Base-by-base conservation (phyloP, 2,888 invertebrate species). In the Patella depressa region DNA sequence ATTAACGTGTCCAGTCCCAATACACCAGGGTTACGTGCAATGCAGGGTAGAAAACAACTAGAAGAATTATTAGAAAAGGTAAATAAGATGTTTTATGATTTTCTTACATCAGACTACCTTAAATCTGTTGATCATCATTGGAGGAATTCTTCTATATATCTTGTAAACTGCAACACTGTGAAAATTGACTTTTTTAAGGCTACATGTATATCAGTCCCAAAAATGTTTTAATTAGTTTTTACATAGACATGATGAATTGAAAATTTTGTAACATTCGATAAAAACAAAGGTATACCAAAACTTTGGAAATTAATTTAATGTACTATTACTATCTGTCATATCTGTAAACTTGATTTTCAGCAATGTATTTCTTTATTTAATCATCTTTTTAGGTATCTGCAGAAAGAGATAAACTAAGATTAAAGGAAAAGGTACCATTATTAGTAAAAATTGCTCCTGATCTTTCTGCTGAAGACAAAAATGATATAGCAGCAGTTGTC, bases 1-100 rank as follows among this genome's bases (percentile, higher is more conserved):
- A 95, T 99, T 79, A 99, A 99, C 92, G 93, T 99, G 5, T 98
- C 98, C 89, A 97, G 98, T 91, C 99, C 99, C 0, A 99, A 99
- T 89, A 99, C 99, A 0, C 96, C 97, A 2, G 98, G 98, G 0
- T 92, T 99, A 74, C 93, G 98, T 78, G 93, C 94, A 78, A 92
- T 98, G 89, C 99, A 99, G 91, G 93, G 93, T 53, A 96, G 95
- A 91, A 93, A 95, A 72, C 94, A 95, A 83, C 91, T 99, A 4
- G 93, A 94, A 85, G 92, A 94, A 79, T 92, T 99, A 14, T 90
- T 98, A 11, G 85, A 85, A 55, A 86, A 89, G 83, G 91, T 91
- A 78, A 59, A 71, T 57, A 53, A 45, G 7, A 45, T 45, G 45
- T 45, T 7, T 34, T 45, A 45, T 45, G 0, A 45, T 45, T 45